phyloP scores from a whole-genome alignment of 1,140 invertebrate genomes.

The Macrotrachela quadricornifera region DNA sequence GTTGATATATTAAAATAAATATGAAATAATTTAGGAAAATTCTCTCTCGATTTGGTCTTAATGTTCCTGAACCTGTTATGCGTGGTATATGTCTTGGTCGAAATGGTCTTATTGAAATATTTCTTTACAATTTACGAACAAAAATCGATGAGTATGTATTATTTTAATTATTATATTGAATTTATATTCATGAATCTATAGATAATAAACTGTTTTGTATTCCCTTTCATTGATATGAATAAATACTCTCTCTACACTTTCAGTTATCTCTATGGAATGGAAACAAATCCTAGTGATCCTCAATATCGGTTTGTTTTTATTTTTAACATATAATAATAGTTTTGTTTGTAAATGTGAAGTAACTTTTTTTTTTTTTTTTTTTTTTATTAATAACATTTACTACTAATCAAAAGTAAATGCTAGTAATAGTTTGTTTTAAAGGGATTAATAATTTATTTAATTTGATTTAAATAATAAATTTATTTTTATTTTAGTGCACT shows the following conservation, averaged over 20 bases:
- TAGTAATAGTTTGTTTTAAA: too few species aligned
- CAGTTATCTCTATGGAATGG: slow-evolving; percentile 8
- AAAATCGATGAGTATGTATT: slow-evolving; percentile 19
- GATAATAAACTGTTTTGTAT: too few species aligned
- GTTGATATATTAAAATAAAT: background rate
- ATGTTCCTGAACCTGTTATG: slow-evolving; percentile 8
- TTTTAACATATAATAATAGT: too few species aligned
- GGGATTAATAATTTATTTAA: too few species aligned
- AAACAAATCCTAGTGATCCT: slow-evolving; percentile 5
- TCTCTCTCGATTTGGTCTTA: slow-evolving; percentile 2
- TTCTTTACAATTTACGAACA: slow-evolving; percentile 18
- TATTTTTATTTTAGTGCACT: too few species aligned
- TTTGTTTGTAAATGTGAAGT: too few species aligned
- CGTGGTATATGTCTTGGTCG: slow-evolving; percentile 4
- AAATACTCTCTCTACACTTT: background rate
- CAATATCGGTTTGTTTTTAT: background rate
- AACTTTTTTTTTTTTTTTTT: too few species aligned
- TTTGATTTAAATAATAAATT: too few species aligned
- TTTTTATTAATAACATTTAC: too few species aligned
- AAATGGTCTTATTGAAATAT: slow-evolving; percentile 7
- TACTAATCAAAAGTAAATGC: too few species aligned
- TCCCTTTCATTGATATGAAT: too few species aligned
- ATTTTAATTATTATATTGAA: background rate
- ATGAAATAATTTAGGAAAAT: slow-evolving; percentile 2
- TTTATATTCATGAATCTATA: background rate